phyloP scores from a whole-genome alignment of 1,140 invertebrate genomes.

The Gryon sp. region DNA sequence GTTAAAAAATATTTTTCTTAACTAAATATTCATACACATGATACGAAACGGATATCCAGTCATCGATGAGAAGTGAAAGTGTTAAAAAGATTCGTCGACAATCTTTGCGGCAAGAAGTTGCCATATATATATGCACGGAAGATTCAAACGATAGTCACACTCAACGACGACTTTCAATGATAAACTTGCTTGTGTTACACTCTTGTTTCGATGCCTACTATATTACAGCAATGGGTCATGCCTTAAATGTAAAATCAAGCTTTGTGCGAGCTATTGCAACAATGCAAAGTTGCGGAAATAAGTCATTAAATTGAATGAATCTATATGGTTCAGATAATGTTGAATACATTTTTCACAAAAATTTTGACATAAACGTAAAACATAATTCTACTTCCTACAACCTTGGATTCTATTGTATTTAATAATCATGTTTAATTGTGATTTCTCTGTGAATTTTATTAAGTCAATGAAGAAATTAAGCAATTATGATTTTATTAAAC shows the following conservation, averaged over 20 bases:
- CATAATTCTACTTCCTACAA: background rate
- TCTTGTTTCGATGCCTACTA: slow-evolving; percentile 41
- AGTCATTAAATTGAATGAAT: slow-evolving; percentile 19
- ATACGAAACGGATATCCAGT: slow-evolving; percentile 69
- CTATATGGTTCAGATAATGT: slow-evolving; percentile 30
- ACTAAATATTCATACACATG: too few species aligned
- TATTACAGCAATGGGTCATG: slow-evolving; percentile 52
- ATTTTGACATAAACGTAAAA: too few species aligned
- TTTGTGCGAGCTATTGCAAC: slow-evolving; percentile 26
- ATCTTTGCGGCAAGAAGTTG: slow-evolving; percentile 73
- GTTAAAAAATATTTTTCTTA: too few species aligned
- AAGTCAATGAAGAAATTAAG: slow-evolving; percentile 2
- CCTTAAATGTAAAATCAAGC: slow-evolving; percentile 46
- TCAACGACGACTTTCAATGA: slow-evolving; percentile 67
- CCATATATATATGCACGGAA: slow-evolving; percentile 65
- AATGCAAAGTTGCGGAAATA: slow-evolving; percentile 1
- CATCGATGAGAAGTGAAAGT: slow-evolving; percentile 76
- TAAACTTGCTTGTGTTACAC: slow-evolving; percentile 64
- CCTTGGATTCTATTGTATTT: slow-evolving; percentile 25
- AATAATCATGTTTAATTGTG: slow-evolving; percentile 27
- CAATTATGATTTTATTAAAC: slow-evolving; percentile 2
- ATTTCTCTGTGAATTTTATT: slow-evolving; percentile 23
- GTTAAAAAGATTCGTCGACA: slow-evolving; percentile 57
- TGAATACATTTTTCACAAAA: slow-evolving; percentile 29
- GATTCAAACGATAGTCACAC: slow-evolving; percentile 74